Evolutionary conservation across 2,113 vertebrate species (phyloP).

Genomic region (Microtus pennsylvanicus): DNA sequence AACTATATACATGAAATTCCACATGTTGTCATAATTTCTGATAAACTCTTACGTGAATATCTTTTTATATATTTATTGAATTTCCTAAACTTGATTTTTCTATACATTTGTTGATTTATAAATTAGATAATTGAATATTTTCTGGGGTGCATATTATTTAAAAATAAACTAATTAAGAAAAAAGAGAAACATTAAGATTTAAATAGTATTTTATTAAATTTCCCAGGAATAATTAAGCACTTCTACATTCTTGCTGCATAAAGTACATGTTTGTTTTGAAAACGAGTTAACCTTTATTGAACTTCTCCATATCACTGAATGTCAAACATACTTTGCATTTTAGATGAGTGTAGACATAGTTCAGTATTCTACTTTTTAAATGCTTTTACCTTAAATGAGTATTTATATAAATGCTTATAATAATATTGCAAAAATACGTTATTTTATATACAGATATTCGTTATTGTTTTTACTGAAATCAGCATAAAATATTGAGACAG

Average conservation of each 20-base stretch:
- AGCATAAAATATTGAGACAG: neutral
- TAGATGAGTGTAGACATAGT: neutral
- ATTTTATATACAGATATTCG: neutral
- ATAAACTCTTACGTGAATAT: neutral
- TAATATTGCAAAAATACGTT: neutral
- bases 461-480: neutral
- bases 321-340: neutral
- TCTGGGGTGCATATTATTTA: neutral
- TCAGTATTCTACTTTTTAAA: neutral
- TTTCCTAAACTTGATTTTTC: neutral
- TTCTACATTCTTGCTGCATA: neutral
- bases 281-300: neutral
- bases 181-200: neutral
- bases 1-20: neutral
- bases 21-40: neutral
- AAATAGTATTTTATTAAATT: slow-evolving; percentile 32
- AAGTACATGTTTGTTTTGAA: neutral
- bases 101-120: neutral
- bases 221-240: neutral
- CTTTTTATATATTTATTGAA: neutral
- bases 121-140: neutral
- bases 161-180: neutral
- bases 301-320: neutral
- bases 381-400: neutral
- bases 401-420: neutral